Evolutionary conservation across 2,888 invertebrate species (phyloP).

Genomic region (Dyspetes luteomarginatus): DNA sequence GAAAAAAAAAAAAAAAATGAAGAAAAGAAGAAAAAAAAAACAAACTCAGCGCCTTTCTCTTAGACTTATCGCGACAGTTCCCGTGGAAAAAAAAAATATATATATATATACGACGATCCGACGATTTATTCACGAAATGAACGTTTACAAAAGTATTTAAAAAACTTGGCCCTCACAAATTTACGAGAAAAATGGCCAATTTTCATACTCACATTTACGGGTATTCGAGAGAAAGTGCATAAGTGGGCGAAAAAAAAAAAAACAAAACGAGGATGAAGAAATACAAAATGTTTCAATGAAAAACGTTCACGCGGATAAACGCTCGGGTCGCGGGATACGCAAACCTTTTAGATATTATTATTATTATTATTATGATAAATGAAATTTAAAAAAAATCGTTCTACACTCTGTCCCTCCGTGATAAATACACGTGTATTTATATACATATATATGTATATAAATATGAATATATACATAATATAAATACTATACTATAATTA

Average conservation of each 20-base stretch:
- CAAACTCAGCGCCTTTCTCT: slow-evolving; percentile 75
- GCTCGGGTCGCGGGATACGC: slow-evolving; percentile 40
- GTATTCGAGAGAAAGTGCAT: slow-evolving; percentile 54
- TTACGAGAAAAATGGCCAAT: slow-evolving; percentile 20
- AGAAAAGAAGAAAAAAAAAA: slow-evolving; percentile 46
- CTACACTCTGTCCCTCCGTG: slow-evolving; percentile 62
- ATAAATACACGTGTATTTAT: slow-evolving; percentile 43
- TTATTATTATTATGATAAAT: slow-evolving; percentile 43
- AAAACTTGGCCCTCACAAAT: slow-evolving; percentile 46
- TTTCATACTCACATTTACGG: slow-evolving; percentile 49
- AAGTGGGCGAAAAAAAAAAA: slow-evolving; percentile 39
- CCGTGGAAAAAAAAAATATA: slow-evolving; percentile 22
- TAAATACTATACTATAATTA: slow-evolving; percentile 50
- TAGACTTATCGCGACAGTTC: slow-evolving; percentile 69
- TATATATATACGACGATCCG: slow-evolving; percentile 11
- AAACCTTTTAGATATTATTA: slow-evolving; percentile 57
- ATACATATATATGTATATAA: slow-evolving; percentile 20
- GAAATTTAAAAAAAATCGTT: slow-evolving; percentile 36
- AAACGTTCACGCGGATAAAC: slow-evolving; percentile 26
- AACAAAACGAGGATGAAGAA: slow-evolving; percentile 28
- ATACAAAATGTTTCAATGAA: neutral
- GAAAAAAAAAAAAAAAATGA: neutral
- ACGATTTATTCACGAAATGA: slow-evolving; percentile 54
- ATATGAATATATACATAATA: slow-evolving; percentile 51
- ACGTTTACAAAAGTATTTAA: slow-evolving; percentile 63